Evolutionary conservation across 2,888 invertebrate genomes (phyloP).

Genomic region (Siphonodentalium dalli): DNA sequence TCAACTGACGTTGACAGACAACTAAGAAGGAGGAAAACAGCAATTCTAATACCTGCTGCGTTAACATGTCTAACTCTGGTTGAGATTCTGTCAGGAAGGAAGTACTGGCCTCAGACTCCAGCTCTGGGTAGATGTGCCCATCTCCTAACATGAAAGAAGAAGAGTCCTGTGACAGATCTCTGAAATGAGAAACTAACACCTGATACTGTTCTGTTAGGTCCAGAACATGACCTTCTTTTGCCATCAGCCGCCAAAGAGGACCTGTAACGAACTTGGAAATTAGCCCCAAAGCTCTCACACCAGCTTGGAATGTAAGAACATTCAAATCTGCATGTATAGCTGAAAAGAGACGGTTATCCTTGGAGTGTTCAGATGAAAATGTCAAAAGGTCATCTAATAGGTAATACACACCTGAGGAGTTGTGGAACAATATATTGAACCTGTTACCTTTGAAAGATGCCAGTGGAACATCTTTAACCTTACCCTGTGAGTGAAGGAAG

Average conservation of each 20-base stretch:
- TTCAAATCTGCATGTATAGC: constrained; percentile 13
- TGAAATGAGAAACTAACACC: neutral
- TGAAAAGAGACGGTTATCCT: constrained; percentile 9
- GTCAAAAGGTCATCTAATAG: constrained; percentile 10
- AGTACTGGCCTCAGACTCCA: neutral
- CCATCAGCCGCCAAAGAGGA: constrained; percentile 18
- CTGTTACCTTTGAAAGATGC: constrained; percentile 18
- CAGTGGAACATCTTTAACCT: constrained; percentile 14
- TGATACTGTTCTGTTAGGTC: constrained; percentile 5
- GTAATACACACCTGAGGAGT: constrained; percentile 14
- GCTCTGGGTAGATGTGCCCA: neutral
- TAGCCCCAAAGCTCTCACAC: constrained; percentile 14
- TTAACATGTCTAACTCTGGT: neutral
- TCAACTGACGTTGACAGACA: no score
- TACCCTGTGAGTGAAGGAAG: constrained; percentile 3
- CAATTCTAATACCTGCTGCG: constrained; percentile 2
- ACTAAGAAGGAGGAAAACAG: constrained; percentile 7
- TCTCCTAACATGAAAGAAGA: neutral
- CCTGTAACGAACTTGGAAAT: constrained; percentile 13
- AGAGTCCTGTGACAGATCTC: neutral
- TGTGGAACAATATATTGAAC: constrained; percentile 24
- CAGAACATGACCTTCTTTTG: neutral
- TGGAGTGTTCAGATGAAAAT: constrained; percentile 3
- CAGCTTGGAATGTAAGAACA: constrained; percentile 1
- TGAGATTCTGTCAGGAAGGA: neutral